Conservation (phyloP, 2,113 vertebrate species). For the Cyanocitta stelleri region DNA sequence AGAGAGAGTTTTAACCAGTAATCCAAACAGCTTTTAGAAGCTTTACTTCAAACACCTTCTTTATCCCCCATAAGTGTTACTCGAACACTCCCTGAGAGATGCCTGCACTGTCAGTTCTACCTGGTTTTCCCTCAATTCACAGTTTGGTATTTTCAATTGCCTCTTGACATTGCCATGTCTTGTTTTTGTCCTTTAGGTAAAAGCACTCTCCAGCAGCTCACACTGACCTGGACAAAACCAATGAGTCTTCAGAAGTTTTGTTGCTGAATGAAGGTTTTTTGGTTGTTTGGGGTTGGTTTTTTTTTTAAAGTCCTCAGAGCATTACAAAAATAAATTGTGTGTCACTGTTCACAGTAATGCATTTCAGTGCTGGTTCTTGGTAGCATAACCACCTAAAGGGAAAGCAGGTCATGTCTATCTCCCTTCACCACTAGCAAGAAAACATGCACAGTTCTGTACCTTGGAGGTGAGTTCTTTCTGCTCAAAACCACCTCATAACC, state of each 20-base stretch:
- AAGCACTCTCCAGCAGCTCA: neutral
- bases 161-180: neutral
- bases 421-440: neutral
- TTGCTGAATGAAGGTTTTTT: fast-evolving
- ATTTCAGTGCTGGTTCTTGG: neutral
- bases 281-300: neutral
- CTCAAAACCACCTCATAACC: neutral
- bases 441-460: neutral
- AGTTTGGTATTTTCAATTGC: neutral
- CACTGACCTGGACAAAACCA: neutral
- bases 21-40: neutral
- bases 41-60: neutral
- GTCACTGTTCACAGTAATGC: neutral
- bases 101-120: neutral
- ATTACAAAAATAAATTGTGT: neutral
- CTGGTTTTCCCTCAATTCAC: neutral
- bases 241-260: neutral
- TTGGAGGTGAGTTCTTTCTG: neutral
- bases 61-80: neutral
- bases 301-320: neutral
- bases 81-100: neutral
- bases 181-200: neutral
- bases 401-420: neutral
- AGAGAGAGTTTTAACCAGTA: neutral
- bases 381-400: neutral